Percentiles rank a stretch among this genome's conserved stretches.
phyloP scores from a whole-genome alignment of 2,888 invertebrate genomes.

The Pseudoips prasinana region DNA sequence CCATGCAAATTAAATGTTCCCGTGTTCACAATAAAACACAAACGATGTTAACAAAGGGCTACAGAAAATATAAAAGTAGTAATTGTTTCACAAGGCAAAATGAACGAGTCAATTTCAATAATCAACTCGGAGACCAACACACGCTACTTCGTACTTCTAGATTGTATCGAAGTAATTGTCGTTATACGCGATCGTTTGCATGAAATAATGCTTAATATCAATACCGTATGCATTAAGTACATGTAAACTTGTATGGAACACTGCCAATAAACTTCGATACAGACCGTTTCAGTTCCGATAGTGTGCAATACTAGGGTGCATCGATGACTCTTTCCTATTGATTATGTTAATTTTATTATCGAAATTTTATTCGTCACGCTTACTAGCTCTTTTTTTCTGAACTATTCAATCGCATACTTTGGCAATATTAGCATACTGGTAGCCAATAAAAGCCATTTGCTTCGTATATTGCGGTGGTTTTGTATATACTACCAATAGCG shows the following conservation, averaged over 20 bases:
- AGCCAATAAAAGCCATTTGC: conserved; percentile 49
- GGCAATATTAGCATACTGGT: conserved; percentile 47
- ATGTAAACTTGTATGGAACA: conserved; percentile 63
- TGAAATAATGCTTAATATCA: conserved; percentile 77
- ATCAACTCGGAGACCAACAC: conserved; percentile 41
- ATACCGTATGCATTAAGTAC: conserved; percentile 62
- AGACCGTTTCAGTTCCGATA: conserved; percentile 45
- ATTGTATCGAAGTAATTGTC: conserved; percentile 64
- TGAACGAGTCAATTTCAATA: conserved; percentile 46
- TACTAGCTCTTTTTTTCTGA: conserved; percentile 41
- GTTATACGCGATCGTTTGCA: conserved; percentile 64
- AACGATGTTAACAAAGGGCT: no score
- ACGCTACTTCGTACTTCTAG: conserved; percentile 37
- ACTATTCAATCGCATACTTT: conserved; percentile 40
- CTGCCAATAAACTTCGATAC: conserved; percentile 69
- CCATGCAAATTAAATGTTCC: no score
- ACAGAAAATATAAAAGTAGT: no score
- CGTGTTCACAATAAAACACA: no score
- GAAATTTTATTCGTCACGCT: conserved; percentile 67
- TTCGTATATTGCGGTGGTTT: conserved; percentile 20
- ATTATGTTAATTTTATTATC: conserved; percentile 79
- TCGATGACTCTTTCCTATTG: conserved; percentile 63
- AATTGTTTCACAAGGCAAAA: conserved; percentile 21
- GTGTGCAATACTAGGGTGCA: conserved; percentile 51
- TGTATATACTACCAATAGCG: conserved; percentile 12